Evolutionary conservation across 1,140 invertebrate genomes (phyloP), one percentile per base, ranked within the genome.

Genomic region (Magallana ariakensis): DNA sequence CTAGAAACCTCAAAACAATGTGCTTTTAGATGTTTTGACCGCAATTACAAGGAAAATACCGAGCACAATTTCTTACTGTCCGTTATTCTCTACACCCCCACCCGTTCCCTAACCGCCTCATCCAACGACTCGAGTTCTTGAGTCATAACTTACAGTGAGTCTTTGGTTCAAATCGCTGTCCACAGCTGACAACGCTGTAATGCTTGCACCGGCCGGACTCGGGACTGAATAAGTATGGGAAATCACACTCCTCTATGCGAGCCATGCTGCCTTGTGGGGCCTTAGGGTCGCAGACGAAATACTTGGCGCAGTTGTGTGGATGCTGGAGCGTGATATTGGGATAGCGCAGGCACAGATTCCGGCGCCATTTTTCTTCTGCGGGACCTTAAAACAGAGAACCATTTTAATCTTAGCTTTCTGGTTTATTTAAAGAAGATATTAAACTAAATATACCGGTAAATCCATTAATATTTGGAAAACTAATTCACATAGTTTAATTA

Each of bases 61-160:
- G n/a, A n/a, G n/a, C n/a, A n/a, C n/a, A n/a, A n/a, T n/a, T n/a
- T n/a, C n/a, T n/a, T n/a, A n/a, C n/a, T n/a, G n/a, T n/a, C n/a
- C n/a, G n/a, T n/a, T n/a, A n/a, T n/a, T n/a, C n/a, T n/a, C n/a
- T n/a, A n/a, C n/a, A n/a, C n/a, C n/a, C n/a, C n/a, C n/a, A n/a
- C n/a, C 33, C 33, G 5, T 5, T 46, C 2, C 33, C 2, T 46
- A 46, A 46, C 33, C 33, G 5, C 33, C 33, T 46, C 33, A 46
- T 1, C 33, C 33, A 2, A 46, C 33, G n/a, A 46, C 33, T 46
- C n/a, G n/a, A n/a, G n/a, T n/a, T n/a, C 33, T 3, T 46, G 0
- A 46, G 33, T 46, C 2, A 46, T 57, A 10, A 87, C 90, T 90
- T 85, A 91, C 90, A 91, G 13, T 86, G 86, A 80, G 85, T 83